A percentile compares a stretch with the other conserved stretches of the same genome.
Conservation (phyloP, 2,797 vertebrate species). For the Gymnothorax reevesii region DNA sequence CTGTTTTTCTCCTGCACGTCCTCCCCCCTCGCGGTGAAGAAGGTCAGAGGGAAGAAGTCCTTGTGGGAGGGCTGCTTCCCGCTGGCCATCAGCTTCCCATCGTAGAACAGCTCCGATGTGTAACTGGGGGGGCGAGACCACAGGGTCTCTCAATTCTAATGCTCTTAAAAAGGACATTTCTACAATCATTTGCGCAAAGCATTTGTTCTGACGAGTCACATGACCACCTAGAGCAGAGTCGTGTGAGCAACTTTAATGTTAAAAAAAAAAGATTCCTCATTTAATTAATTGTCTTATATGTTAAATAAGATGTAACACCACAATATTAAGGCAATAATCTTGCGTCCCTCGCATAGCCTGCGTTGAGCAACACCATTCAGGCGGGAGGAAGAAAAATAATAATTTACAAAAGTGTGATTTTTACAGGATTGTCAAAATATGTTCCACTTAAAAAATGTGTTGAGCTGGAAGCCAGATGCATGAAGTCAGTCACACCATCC, state of each 20-base stretch:
- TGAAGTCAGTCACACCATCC: background rate
- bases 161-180: constrained; percentile 1
- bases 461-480: background rate
- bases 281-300: too few species aligned
- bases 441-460: background rate
- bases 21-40: constrained; percentile 97
- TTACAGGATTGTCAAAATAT: background rate
- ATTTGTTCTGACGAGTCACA: background rate
- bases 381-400: background rate
- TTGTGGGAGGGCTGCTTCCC: constrained; percentile 98
- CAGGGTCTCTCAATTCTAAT: background rate
- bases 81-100: constrained; percentile 98
- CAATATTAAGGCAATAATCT: too few species aligned
- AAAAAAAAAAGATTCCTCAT: background rate
- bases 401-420: background rate
- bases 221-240: background rate
- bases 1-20: constrained; percentile 99
- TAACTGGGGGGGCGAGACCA: constrained; percentile 74
- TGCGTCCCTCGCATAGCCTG: background rate
- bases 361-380: background rate
- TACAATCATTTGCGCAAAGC: too few species aligned
- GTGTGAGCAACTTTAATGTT: background rate
- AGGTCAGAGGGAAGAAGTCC: constrained; percentile 97
- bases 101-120: constrained; percentile 97
- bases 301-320: background rate